Conservation (phyloP, 2,113 vertebrate genomes). For the Eolophus roseicapilla region DNA sequence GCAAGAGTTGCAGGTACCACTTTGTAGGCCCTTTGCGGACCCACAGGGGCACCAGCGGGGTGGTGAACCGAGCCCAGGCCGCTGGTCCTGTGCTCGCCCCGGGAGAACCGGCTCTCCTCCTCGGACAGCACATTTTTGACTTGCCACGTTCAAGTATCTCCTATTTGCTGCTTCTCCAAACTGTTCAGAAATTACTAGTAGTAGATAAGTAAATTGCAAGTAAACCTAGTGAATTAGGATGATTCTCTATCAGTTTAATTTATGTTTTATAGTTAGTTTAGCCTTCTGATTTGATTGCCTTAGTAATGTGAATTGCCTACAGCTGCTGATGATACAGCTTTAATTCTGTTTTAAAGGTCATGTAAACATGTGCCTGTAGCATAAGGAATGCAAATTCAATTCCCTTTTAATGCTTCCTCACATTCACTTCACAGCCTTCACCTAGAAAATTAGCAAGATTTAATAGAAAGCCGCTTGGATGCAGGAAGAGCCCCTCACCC, state of each 20-base stretch:
- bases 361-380: conserved; percentile 81
- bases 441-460: conserved; percentile 73
- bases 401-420: conserved; percentile 75
- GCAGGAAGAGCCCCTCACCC: conserved; percentile 35
- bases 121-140: neutral
- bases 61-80: neutral
- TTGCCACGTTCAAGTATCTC: neutral
- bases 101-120: neutral
- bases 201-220: conserved; percentile 71
- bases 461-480: conserved; percentile 59
- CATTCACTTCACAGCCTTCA: conserved; percentile 70
- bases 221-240: conserved; percentile 77
- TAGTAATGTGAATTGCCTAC: conserved; percentile 83
- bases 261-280: conserved; percentile 84
- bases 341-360: conserved; percentile 87
- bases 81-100: neutral
- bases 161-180: conserved; percentile 5
- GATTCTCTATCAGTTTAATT: conserved; percentile 78
- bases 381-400: conserved; percentile 82
- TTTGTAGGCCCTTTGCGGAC: neutral
- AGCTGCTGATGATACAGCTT: conserved; percentile 82
- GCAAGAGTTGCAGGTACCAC: neutral
- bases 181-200: conserved; percentile 70
- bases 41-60: neutral
- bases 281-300: conserved; percentile 82